Percentiles rank a stretch among this genome's conserved stretches.
Conservation (phyloP, 1,140 invertebrate species). For the Oncopodura yosiiana region DNA sequence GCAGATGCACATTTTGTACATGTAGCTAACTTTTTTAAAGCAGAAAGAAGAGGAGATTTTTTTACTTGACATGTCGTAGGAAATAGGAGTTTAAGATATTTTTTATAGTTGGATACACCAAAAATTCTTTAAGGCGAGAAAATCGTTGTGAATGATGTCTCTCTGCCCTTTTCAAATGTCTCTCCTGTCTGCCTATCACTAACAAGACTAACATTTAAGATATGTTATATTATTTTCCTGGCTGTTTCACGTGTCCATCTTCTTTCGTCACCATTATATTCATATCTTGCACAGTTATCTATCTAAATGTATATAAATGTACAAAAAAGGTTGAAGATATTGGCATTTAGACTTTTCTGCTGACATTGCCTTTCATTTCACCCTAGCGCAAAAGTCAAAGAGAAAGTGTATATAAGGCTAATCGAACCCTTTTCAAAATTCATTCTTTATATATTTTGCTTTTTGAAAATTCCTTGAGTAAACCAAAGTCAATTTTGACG, state of each 20-base stretch:
- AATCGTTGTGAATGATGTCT: too few species aligned
- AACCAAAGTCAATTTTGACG: slow-evolving; percentile 14
- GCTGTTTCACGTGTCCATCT: too few species aligned
- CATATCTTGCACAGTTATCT: neutral
- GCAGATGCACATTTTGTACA: too few species aligned
- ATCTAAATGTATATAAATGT: neutral
- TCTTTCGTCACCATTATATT: neutral
- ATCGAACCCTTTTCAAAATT: neutral
- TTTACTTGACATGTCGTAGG: slow-evolving; percentile 13
- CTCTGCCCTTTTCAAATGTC: too few species aligned
- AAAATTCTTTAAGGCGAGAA: too few species aligned
- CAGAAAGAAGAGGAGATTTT: slow-evolving; percentile 11
- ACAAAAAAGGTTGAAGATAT: neutral
- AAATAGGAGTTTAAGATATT: too few species aligned
- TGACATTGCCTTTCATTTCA: neutral
- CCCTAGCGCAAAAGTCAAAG: neutral
- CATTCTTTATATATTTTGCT: neutral
- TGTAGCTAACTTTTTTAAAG: too few species aligned
- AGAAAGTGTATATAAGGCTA: neutral
- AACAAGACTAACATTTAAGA: too few species aligned
- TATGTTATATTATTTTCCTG: too few species aligned
- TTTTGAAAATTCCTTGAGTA: slow-evolving; percentile 13
- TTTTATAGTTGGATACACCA: too few species aligned
- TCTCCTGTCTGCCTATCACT: too few species aligned
- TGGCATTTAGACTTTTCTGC: neutral